phyloP scores from a whole-genome alignment of 2,888 invertebrate species.

The Lutraria lutraria region DNA sequence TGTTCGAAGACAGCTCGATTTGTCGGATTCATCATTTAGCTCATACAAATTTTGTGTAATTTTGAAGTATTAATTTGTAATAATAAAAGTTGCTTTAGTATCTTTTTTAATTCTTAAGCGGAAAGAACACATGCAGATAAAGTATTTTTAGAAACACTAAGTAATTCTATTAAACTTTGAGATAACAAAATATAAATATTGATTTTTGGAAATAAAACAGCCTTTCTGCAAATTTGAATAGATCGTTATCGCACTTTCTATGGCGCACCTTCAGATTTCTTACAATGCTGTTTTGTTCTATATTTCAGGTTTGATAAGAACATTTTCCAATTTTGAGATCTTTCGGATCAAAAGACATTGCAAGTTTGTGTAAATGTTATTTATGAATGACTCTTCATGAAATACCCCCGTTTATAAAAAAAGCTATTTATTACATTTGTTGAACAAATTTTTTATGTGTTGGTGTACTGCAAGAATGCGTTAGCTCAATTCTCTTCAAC shows the following conservation, averaged over 20 bases:
- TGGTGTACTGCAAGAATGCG: constrained; percentile 37
- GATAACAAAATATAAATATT: background rate
- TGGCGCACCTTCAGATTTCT: background rate
- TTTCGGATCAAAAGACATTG: constrained; percentile 70
- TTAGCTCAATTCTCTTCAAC: constrained; percentile 44
- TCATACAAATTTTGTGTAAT: background rate
- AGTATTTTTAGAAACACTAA: background rate
- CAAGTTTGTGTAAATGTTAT: constrained; percentile 70
- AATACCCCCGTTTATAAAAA: constrained; percentile 48
- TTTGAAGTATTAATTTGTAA: background rate
- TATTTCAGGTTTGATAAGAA: constrained; percentile 60
- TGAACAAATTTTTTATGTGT: constrained; percentile 46
- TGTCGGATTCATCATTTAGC: background rate
- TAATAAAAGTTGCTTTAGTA: background rate
- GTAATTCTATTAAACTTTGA: background rate
- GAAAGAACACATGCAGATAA: background rate
- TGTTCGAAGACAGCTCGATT: no score
- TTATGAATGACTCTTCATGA: constrained; percentile 60
- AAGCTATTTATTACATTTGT: constrained; percentile 57
- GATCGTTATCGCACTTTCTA: background rate
- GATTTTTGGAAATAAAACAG: background rate
- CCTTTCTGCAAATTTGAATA: background rate
- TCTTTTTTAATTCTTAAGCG: background rate
- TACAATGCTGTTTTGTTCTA: constrained; percentile 37
- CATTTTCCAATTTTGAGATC: constrained; percentile 69